Percentiles rank a stretch among this genome's conserved stretches.
Conservation (phyloP, 2,797 vertebrate genomes). For the Mycteria americana region DNA sequence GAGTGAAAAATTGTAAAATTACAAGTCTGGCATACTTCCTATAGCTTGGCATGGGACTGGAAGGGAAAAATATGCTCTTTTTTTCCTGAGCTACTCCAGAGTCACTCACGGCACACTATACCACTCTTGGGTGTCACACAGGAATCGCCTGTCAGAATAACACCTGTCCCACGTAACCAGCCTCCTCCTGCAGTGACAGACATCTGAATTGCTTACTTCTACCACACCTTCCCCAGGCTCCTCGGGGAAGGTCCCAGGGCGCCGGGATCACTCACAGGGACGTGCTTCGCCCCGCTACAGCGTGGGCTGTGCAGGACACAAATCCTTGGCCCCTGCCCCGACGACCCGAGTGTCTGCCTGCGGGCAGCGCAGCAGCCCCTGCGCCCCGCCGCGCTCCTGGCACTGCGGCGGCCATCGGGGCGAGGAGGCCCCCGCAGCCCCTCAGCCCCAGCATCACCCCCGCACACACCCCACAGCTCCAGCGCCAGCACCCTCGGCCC, state of each 20-base stretch:
- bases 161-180: fast-evolving
- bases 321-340: neutral
- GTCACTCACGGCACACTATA: neutral
- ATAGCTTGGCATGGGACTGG: neutral
- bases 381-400: neutral
- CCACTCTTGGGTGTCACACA: too few species aligned
- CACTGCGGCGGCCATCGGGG: too few species aligned
- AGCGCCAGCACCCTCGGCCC: neutral
- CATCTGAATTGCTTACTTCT: fast-evolving
- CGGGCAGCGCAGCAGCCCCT: fast-evolving
- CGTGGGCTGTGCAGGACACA: too few species aligned
- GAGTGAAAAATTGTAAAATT: neutral
- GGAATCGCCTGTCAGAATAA: neutral
- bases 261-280: neutral
- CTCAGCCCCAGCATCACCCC: neutral
- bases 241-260: fast-evolving
- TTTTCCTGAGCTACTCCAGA: neutral
- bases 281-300: fast-evolving
- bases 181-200: neutral
- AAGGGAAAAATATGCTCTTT: neutral
- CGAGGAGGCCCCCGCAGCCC: neutral
- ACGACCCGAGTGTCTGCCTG: neutral
- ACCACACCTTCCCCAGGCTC: neutral
- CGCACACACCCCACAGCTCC: neutral
- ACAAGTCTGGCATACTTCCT: fast-evolving